Conservation (phyloP, 2,113 vertebrate species). For the Prolemur simus region DNA sequence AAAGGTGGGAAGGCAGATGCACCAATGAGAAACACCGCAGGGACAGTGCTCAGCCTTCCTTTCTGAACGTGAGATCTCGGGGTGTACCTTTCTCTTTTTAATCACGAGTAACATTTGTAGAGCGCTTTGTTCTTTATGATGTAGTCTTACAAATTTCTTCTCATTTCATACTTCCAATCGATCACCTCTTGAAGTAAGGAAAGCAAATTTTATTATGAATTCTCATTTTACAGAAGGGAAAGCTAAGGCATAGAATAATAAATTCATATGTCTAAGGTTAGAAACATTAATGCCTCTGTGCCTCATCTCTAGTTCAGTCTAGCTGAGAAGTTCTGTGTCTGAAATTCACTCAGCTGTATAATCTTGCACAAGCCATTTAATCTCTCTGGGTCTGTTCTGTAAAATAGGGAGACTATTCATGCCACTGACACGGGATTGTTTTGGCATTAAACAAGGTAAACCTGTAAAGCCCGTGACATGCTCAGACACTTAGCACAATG, state of each 20-base stretch:
- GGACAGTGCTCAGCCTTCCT: background rate
- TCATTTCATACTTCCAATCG: background rate
- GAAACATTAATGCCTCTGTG: background rate
- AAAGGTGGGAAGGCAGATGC: background rate
- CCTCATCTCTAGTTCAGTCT: background rate
- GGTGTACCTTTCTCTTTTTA: background rate
- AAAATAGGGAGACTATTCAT: background rate
- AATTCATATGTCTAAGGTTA: background rate
- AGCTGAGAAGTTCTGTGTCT: background rate
- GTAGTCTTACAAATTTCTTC: background rate
- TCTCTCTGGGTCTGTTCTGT: background rate
- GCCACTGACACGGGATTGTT: background rate
- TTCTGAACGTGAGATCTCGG: background rate
- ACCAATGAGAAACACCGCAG: rapidly evolving
- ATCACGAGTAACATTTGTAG: background rate
- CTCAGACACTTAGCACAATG: background rate
- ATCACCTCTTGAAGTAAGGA: background rate
- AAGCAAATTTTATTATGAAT: background rate
- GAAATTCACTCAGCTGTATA: background rate
- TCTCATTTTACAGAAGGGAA: background rate
- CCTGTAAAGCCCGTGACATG: background rate
- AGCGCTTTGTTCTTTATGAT: background rate
- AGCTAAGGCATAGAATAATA: background rate
- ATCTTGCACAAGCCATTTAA: background rate
- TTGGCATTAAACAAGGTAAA: background rate